phyloP scores from a whole-genome alignment of 2,113 vertebrate genomes.

The Ictidomys tridecemlineatus region DNA sequence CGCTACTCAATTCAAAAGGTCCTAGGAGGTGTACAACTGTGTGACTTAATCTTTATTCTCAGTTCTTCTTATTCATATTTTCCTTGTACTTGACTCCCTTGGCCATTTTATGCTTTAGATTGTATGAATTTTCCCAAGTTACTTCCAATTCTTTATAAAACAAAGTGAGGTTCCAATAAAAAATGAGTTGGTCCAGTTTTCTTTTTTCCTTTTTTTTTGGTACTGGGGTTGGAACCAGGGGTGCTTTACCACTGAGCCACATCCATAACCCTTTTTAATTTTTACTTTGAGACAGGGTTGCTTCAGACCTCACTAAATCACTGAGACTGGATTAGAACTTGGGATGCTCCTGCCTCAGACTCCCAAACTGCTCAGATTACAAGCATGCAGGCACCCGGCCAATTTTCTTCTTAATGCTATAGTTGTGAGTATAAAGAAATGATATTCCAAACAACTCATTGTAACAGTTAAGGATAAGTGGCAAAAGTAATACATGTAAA shows the following conservation, averaged over 20 bases:
- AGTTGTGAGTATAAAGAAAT: constrained; percentile 41
- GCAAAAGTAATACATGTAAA: constrained; percentile 54
- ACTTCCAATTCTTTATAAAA: constrained; percentile 48
- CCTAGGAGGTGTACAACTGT: not conserved
- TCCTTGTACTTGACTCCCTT: not conserved
- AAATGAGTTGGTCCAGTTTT: constrained; percentile 7
- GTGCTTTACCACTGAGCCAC: no score
- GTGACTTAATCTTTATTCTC: not conserved
- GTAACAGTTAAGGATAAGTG: constrained; percentile 17
- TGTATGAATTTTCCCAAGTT: constrained; percentile 32
- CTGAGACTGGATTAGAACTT: no score
- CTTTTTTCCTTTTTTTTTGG: no score
- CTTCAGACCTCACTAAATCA: no score
- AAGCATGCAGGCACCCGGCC: no score
- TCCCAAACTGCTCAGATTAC: no score
- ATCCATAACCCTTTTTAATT: no score
- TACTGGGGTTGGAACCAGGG: no score
- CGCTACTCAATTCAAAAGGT: not conserved
- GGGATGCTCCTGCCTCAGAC: no score
- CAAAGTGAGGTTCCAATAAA: constrained; percentile 48
- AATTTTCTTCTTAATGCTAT: not conserved
- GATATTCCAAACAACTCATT: constrained; percentile 26
- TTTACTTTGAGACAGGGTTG: no score
- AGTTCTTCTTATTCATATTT: not conserved
- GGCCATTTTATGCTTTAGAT: constrained; percentile 14